A percentile compares a stretch with the other conserved stretches of the same genome.
Conservation (phyloP, 2,113 vertebrate species). For the Equus przewalskii region DNA sequence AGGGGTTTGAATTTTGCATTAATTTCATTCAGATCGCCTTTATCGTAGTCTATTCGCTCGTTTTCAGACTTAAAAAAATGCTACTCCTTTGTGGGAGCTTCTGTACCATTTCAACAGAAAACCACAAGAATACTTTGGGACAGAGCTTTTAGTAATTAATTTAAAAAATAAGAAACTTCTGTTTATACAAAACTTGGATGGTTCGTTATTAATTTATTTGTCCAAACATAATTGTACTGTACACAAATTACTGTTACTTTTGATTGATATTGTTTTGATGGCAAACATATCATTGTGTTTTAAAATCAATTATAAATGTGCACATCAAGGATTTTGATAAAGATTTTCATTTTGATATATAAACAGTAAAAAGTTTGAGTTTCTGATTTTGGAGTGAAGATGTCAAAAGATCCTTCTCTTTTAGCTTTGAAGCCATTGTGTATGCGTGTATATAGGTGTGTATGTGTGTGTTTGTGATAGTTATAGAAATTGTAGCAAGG, state of each 20-base stretch:
- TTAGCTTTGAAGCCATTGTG: background rate
- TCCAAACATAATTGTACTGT: constrained; percentile 44
- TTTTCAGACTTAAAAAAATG: background rate
- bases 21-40: background rate
- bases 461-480: background rate
- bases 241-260: constrained; percentile 38
- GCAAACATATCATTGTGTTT: constrained; percentile 8
- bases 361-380: background rate
- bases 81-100: background rate
- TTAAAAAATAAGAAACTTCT: background rate
- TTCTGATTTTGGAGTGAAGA: background rate
- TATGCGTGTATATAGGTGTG: background rate
- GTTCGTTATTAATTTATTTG: constrained; percentile 12
- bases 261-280: background rate
- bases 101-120: background rate
- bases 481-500: background rate
- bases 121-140: background rate
- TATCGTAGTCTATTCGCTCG: constrained; percentile 17
- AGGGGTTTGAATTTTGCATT: background rate
- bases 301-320: constrained; percentile 6
- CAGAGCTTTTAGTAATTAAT: background rate
- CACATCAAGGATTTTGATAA: background rate
- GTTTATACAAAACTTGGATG: background rate
- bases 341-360: background rate
- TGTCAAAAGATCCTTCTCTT: background rate